Evolutionary conservation across 2,113 vertebrate genomes (phyloP).

Genomic region (Copsychus sechellarum): DNA sequence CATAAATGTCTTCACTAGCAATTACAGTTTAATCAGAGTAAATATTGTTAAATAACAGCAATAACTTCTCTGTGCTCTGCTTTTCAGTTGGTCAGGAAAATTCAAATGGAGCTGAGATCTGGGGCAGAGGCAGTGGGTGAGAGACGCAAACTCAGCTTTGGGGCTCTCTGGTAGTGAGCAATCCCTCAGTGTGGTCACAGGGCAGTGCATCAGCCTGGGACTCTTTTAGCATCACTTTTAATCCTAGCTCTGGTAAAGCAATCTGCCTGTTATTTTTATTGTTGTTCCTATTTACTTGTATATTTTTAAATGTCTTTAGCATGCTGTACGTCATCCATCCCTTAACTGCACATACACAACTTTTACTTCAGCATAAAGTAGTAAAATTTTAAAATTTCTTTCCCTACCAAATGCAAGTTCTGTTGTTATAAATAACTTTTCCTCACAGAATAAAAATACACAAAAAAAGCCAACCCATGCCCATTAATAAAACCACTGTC

Average conservation of each 20-base stretch:
- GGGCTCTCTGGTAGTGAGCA: rapidly evolving
- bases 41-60: background rate
- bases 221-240: background rate
- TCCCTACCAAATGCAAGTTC: background rate
- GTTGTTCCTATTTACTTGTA: background rate
- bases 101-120: background rate
- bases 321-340: background rate
- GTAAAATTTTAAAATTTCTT: background rate
- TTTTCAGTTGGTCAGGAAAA: background rate
- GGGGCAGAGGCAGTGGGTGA: background rate
- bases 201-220: background rate
- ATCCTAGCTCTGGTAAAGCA: background rate
- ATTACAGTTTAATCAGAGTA: background rate
- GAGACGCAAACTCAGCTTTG: background rate
- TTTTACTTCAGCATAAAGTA: background rate
- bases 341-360: background rate
- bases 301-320: background rate
- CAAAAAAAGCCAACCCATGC: background rate
- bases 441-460: background rate
- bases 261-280: background rate
- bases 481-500: background rate
- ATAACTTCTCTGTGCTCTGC: background rate
- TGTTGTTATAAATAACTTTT: background rate
- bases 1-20: background rate
- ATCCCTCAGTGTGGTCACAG: background rate